Conservation (phyloP, 2,888 invertebrate species). For the Tanytarsus gracilentus region DNA sequence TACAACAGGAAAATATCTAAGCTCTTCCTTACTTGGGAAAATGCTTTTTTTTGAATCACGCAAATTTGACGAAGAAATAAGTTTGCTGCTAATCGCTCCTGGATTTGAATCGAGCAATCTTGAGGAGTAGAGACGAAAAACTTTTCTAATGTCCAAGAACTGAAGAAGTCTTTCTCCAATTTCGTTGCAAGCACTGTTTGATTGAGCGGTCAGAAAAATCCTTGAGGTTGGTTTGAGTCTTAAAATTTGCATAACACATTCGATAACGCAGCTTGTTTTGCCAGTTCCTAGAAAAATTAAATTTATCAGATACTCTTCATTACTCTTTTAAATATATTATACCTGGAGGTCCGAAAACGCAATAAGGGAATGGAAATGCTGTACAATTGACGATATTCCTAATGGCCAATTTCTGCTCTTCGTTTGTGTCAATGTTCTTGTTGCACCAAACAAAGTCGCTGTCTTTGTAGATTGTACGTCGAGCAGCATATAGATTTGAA, state of each 20-base stretch:
- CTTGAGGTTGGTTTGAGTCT: conserved; percentile 38
- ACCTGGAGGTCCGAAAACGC: conserved; percentile 82
- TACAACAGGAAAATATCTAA: conserved; percentile 51
- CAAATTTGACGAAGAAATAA: conserved; percentile 43
- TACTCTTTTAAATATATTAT: not conserved
- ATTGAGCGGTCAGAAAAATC: conserved; percentile 58
- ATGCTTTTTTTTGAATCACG: conserved; percentile 36
- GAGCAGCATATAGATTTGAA: too few species aligned
- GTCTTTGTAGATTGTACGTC: not conserved
- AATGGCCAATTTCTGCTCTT: conserved; percentile 57
- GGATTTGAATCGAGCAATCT: conserved; percentile 39
- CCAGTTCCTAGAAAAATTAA: conserved; percentile 44
- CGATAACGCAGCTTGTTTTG: conserved; percentile 62
- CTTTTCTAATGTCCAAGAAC: conserved; percentile 34
- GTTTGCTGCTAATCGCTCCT: conserved; percentile 34
- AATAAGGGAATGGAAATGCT: conserved; percentile 59
- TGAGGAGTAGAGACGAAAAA: conserved; percentile 45
- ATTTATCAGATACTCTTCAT: not conserved
- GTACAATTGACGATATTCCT: conserved; percentile 55
- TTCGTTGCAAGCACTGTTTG: conserved; percentile 65
- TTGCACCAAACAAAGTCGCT: conserved; percentile 34
- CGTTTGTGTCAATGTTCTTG: conserved; percentile 45
- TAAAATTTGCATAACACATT: conserved; percentile 56
- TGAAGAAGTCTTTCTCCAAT: conserved; percentile 46
- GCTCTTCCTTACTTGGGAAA: conserved; percentile 43